Conservation (phyloP, 2,888 invertebrate genomes). For the Agonopterix heracliana region DNA sequence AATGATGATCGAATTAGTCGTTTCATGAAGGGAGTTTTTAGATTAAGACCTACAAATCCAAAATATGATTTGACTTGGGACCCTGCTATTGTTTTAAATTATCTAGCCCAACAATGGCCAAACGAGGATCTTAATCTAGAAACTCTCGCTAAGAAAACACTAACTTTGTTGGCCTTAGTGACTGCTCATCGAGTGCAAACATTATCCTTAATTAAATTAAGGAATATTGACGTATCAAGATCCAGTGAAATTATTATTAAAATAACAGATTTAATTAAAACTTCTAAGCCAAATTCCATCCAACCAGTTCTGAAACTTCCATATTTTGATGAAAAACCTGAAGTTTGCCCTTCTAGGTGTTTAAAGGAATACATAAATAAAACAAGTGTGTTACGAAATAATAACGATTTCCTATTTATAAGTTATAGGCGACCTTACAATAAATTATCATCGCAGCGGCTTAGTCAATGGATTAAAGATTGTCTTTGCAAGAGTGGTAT, state of each 20-base stretch:
- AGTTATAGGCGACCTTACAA: background rate
- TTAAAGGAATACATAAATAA: background rate
- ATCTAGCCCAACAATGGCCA: slow-evolving; percentile 1
- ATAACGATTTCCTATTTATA: background rate
- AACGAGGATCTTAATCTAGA: slow-evolving; percentile 2
- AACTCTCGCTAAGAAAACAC: slow-evolving; percentile 4
- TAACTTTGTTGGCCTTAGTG: slow-evolving; percentile 5
- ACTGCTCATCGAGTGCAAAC: slow-evolving; percentile 9
- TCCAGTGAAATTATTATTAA: background rate
- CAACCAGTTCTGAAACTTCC: slow-evolving; percentile 3
- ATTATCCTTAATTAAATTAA: slow-evolving; percentile 3
- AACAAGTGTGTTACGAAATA: background rate
- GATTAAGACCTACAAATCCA: too few species aligned
- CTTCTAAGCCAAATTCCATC: background rate
- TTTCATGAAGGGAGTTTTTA: too few species aligned
- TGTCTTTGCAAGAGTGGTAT: background rate
- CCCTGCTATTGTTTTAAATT: too few species aligned
- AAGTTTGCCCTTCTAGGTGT: slow-evolving; percentile 3
- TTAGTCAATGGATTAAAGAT: slow-evolving; percentile 5
- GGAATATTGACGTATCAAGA: background rate
- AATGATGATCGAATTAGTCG: too few species aligned
- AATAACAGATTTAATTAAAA: slow-evolving; percentile 9
- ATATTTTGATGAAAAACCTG: background rate
- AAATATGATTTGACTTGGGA: too few species aligned
- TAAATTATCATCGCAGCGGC: background rate